Conservation (phyloP, 2,888 invertebrate species). For the Andrena praecox region DNA sequence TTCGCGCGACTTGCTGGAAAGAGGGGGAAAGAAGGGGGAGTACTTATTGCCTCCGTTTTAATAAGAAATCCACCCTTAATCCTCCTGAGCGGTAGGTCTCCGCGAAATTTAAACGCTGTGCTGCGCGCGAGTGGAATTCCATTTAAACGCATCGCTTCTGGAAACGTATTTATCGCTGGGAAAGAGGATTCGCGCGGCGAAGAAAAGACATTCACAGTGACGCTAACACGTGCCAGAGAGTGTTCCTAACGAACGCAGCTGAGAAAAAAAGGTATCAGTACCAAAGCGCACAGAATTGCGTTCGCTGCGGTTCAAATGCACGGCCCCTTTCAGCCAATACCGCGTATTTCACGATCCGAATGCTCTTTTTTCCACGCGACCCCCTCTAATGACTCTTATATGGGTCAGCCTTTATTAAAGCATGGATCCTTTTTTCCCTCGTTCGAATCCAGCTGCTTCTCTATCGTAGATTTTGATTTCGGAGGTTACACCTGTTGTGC, state of each 20-base stretch:
- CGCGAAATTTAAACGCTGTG: background rate
- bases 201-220: background rate
- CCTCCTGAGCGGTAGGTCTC: background rate
- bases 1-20: background rate
- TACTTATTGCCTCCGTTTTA: background rate
- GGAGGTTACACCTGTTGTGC: constrained; percentile 18
- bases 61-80: constrained; percentile 25
- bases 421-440: background rate
- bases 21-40: background rate
- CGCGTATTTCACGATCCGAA: constrained; percentile 43
- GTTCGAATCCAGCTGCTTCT: background rate
- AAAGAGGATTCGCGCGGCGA: background rate
- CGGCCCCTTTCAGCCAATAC: constrained; percentile 29
- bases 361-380: constrained; percentile 35
- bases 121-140: background rate
- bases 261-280: background rate
- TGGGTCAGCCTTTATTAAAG: constrained; percentile 55
- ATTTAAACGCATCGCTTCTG: background rate
- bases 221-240: background rate
- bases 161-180: background rate
- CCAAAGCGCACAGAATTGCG: constrained; percentile 8
- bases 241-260: background rate
- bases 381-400: constrained; percentile 43
- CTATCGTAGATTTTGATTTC: constrained; percentile 27
- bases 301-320: background rate